phyloP scores from a whole-genome alignment of 2,113 vertebrate species.

The Poeciliopsis retropinna region DNA sequence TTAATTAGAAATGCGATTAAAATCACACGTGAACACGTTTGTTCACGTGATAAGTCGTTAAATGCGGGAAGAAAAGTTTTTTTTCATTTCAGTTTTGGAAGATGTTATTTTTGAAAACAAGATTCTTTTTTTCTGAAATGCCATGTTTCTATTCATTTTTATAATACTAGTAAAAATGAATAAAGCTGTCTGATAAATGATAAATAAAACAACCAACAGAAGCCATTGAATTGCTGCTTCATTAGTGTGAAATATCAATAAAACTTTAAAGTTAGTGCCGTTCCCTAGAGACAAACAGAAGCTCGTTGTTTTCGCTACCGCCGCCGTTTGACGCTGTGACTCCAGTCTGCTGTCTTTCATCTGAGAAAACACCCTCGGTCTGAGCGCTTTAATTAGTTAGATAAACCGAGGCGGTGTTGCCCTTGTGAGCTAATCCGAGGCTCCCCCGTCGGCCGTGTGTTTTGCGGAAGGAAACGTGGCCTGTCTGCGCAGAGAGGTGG shows the following conservation, averaged over 20 bases:
- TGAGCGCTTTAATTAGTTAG: conserved; percentile 73
- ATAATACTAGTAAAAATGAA: too few species aligned
- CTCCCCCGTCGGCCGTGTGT: conserved; percentile 51
- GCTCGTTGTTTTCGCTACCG: conserved; percentile 19
- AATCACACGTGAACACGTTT: too few species aligned
- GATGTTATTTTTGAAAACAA: too few species aligned
- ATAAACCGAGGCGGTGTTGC: conserved; percentile 63
- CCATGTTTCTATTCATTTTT: too few species aligned
- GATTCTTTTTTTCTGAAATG: too few species aligned
- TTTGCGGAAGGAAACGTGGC: conserved; percentile 63
- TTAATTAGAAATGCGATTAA: too few species aligned
- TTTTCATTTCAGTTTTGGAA: too few species aligned
- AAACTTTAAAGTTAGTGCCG: background rate
- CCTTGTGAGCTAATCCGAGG: conserved; percentile 52
- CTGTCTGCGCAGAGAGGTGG: conserved; percentile 57
- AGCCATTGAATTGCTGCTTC: background rate
- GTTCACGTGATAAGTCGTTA: too few species aligned
- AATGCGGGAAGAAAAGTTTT: too few species aligned
- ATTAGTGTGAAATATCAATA: background rate
- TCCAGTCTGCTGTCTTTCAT: conserved; percentile 42
- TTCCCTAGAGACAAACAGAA: background rate
- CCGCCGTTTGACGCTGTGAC: conserved; percentile 1
- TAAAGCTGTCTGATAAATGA: too few species aligned
- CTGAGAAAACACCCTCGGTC: conserved; percentile 35
- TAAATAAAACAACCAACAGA: too few species aligned